These are phyloP conservation scores for Ophion ellenae DNA, from an alignment of 2,888 invertebrate species.

Conservation along the genomic window DNA sequence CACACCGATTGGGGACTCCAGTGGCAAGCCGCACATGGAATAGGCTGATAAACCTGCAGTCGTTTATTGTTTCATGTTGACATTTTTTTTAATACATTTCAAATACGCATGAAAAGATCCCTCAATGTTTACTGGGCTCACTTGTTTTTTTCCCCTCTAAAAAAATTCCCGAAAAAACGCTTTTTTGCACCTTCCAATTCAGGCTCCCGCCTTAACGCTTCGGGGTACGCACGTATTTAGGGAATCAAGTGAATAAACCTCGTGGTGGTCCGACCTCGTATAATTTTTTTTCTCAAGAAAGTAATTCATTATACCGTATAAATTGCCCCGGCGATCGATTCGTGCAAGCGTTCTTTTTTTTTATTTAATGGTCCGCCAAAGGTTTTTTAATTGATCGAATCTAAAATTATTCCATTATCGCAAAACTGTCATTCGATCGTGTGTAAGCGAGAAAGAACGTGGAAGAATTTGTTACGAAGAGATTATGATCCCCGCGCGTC, in stretches of 20 bases:
- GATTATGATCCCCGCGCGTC: background rate
- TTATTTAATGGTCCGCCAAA: background rate
- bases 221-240: background rate
- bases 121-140: no score
- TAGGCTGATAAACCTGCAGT: no score
- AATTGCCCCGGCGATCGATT: constrained; percentile 23
- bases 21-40: no score
- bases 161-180: no score
- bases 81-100: no score
- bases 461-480: background rate
- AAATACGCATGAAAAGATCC: no score
- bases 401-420: background rate
- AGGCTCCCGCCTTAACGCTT: background rate
- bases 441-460: background rate
- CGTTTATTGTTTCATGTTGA: no score
- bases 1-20: no score
- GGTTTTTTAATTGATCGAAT: background rate
- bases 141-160: no score
- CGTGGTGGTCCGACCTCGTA: constrained; percentile 55
- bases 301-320: background rate
- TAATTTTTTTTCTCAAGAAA: background rate
- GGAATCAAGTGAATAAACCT: constrained; percentile 24
- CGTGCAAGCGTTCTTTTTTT: background rate
- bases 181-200: no score
- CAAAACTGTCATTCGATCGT: background rate